Conservation (phyloP, 2,113 vertebrate species). For the Prochilodus magdalenae region DNA sequence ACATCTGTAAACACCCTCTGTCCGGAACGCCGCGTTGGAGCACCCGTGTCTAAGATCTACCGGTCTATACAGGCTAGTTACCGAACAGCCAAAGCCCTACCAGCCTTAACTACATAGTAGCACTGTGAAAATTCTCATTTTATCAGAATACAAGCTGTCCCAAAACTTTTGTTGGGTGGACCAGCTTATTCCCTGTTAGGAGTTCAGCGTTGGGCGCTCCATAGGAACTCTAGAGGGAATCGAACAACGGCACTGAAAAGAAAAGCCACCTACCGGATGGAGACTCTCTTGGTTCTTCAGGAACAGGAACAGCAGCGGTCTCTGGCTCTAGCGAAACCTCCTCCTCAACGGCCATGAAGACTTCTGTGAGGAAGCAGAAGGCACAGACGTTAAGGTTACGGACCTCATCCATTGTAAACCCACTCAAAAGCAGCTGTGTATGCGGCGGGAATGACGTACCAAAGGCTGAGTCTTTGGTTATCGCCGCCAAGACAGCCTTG, state of each 20-base stretch:
- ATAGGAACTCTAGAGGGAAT: not conserved
- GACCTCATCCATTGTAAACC: not conserved
- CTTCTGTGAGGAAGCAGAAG: constrained; percentile 39
- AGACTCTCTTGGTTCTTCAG: constrained; percentile 40
- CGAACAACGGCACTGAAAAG: too few species aligned
- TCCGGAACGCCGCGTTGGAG: too few species aligned
- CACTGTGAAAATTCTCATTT: too few species aligned
- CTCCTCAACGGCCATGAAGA: constrained; percentile 51
- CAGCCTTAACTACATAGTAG: too few species aligned
- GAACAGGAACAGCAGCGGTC: constrained; percentile 16
- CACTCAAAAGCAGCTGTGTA: not conserved
- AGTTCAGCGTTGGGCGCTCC: too few species aligned
- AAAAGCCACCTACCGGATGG: constrained; percentile 44
- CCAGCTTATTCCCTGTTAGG: too few species aligned
- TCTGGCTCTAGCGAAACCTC: constrained; percentile 31
- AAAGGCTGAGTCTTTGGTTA: not conserved
- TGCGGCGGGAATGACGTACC: not conserved
- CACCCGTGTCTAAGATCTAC: too few species aligned
- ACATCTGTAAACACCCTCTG: too few species aligned
- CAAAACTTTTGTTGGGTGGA: too few species aligned
- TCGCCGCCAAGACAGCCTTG: not conserved
- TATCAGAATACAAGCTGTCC: too few species aligned
- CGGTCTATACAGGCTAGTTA: too few species aligned
- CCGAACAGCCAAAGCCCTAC: too few species aligned
- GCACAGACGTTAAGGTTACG: not conserved